phyloP scores from a whole-genome alignment of 2,888 invertebrate species.

The Lasioglossum oenotherae region DNA sequence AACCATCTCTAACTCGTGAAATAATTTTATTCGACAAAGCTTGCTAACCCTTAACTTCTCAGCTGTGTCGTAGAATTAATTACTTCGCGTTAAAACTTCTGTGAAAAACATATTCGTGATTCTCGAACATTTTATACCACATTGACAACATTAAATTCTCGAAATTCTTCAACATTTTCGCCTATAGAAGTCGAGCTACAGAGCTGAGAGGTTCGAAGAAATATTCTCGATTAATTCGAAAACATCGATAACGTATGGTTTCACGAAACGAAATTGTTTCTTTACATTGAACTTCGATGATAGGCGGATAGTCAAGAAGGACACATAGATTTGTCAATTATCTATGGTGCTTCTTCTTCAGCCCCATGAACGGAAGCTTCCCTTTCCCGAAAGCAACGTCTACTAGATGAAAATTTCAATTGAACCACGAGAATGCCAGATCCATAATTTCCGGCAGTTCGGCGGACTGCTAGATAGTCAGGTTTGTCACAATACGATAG shows the following conservation, averaged over 20 bases:
- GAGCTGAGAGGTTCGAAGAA: background rate
- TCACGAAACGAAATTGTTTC: background rate
- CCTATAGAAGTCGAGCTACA: background rate
- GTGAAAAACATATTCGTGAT: background rate
- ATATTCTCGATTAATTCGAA: background rate
- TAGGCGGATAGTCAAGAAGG: background rate
- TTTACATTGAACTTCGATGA: background rate
- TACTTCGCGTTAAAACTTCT: background rate
- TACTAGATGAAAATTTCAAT: background rate
- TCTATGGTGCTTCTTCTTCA: background rate
- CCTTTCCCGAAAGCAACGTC: background rate
- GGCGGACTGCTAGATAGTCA: slow-evolving; percentile 32
- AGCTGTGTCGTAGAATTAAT: background rate
- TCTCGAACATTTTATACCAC: too few species aligned
- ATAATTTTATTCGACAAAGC: background rate
- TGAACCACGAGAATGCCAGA: background rate
- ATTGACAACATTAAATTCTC: background rate
- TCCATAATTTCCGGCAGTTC: slow-evolving; percentile 1
- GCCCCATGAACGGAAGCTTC: background rate
- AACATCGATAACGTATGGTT: background rate
- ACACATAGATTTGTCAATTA: background rate
- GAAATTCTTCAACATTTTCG: background rate
- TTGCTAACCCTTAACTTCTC: background rate
- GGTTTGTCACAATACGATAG: background rate
- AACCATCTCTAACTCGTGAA: background rate